Evolutionary conservation across 2,888 invertebrate genomes (phyloP), one percentile per base, ranked within the genome.

Genomic region (Scaptomyza caliginosa): DNA sequence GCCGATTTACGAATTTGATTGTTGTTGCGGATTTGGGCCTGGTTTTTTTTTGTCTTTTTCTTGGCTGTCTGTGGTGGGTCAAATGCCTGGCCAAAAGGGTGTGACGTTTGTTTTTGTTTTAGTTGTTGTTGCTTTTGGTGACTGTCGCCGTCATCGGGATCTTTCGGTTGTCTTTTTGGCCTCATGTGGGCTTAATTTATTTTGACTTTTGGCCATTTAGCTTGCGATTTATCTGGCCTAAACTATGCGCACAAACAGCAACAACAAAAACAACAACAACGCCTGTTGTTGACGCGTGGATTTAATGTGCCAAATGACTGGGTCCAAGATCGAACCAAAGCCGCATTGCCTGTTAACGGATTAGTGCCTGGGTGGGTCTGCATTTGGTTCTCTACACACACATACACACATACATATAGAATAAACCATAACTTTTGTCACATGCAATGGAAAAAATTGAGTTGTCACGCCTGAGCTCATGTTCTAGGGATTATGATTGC

Each of bases 171-270:
- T 43, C 59, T 62, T 51, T 46, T 54, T 58, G 74, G 56, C 73
- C 86, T 72, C 84, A 81, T 86, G 81, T 81, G 81, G 83, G 83
- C 83, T 84, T 87, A 86, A 87, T 87, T 88, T 87, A 88, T 88
- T 87, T 88, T 77, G 88, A 88, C 88, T 86, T 80, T 88, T 84
- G 87, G 86, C 88, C 86, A 87, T 87, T 87, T 88, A 88, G 82
- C 82, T 82, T 76, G 67, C 81, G 88, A 87, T 88, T 88, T 83
- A 83, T 83, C 83, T 83, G 85, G 82, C 72, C 85, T 86, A 86
- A 86, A 78, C 82, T 77, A 83, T 81, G 86, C 84, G 49, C 83
- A 59, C 50, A 58, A 67, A 45, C 48, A 78, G 50, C 62, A 36
- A 32, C 38, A 64, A 69, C 60, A 80, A 34, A 28, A 48, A 38